phyloP scores from a whole-genome alignment of 1,140 invertebrate species.

The Dreissena polymorpha region DNA sequence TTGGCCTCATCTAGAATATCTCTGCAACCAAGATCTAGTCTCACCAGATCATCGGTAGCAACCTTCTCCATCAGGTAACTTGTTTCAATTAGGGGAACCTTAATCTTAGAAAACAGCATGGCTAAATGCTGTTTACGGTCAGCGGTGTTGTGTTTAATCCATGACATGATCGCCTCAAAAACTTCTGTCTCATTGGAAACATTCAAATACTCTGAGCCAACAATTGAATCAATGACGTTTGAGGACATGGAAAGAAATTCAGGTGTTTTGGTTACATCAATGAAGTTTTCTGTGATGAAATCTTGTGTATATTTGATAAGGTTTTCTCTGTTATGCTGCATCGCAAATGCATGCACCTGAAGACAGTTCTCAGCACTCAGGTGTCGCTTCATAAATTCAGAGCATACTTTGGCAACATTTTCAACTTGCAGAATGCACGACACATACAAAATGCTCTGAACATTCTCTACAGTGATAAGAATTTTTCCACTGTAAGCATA shows the following conservation, averaged over 20 bases:
- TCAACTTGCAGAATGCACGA: constrained; percentile 78
- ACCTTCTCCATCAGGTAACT: constrained; percentile 75
- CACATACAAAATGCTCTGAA: constrained; percentile 77
- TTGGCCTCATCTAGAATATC: constrained; percentile 78
- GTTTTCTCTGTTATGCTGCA: constrained; percentile 75
- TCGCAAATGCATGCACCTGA: constrained; percentile 77
- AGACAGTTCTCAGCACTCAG: constrained; percentile 78
- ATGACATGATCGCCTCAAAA: constrained; percentile 76
- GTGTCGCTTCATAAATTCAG: constrained; percentile 78
- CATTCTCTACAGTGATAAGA: constrained; percentile 75
- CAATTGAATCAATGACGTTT: constrained; percentile 64
- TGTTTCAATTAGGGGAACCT: constrained; percentile 75
- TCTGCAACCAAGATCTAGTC: constrained; percentile 75
- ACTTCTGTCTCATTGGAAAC: constrained; percentile 76
- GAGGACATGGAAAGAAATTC: constrained; percentile 73
- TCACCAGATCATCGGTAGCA: constrained; percentile 74
- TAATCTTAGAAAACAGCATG: constrained; percentile 73
- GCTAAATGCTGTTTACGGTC: constrained; percentile 67
- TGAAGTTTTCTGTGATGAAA: constrained; percentile 77
- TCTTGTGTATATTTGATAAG: constrained; percentile 75
- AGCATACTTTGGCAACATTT: constrained; percentile 75
- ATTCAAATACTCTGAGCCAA: constrained; percentile 72
- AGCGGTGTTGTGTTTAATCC: constrained; percentile 71
- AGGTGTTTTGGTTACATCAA: constrained; percentile 71
- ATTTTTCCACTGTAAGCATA: constrained; percentile 78